Base-by-base conservation (phyloP, 1,140 invertebrate genomes). In the Orius laevigatus region DNA sequence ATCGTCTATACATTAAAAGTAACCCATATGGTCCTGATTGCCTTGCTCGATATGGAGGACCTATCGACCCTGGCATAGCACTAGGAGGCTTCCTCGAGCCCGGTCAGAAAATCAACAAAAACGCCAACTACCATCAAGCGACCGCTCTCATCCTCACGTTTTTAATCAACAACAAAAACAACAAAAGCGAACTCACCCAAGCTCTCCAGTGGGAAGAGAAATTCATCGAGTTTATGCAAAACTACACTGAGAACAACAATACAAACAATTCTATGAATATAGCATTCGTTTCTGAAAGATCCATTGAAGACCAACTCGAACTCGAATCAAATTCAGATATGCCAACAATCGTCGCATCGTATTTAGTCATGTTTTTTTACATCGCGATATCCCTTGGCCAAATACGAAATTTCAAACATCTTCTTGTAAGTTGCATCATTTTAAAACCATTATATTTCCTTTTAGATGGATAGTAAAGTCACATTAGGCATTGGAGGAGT, bases 331-430 rank as follows among this genome's bases (percentile, higher is more conserved):
- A 83, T 51, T 90, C 89, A 0, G 94, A 98, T 63, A 72, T 96
- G 2, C 61, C 77, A 1, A 98, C 94, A 0, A 92, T 99, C 57
- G 63, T 91, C 1, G 79, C 96, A 9, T 96, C 91, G 5, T 98
- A 98, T 61, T 63, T 95, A 41, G 89, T 97, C 44, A 98, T 98
- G 94, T 98, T 98, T 64, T 76, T 78, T 14, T 98, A 98, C 56
- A 93, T 98, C 51, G 83, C 92, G 0, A 76, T 98, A 40, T 81
- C 90, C 1, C 71, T 98, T 18, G 93, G 94, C 1, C 79, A 91
- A 53, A 79, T 87, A 52, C 77, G 78, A 53, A 76, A 73, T 0
- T 81, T 72, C 47, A 70, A 71, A 20, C 70, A 80, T 39, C 62
- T 86, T 15, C 66, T 91, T 52, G 72, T 77, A 58, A 66, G 65